phyloP scores from a whole-genome alignment of 1,140 invertebrate species.

The roundworm (Caenorhabditis elegans) region DNA sequence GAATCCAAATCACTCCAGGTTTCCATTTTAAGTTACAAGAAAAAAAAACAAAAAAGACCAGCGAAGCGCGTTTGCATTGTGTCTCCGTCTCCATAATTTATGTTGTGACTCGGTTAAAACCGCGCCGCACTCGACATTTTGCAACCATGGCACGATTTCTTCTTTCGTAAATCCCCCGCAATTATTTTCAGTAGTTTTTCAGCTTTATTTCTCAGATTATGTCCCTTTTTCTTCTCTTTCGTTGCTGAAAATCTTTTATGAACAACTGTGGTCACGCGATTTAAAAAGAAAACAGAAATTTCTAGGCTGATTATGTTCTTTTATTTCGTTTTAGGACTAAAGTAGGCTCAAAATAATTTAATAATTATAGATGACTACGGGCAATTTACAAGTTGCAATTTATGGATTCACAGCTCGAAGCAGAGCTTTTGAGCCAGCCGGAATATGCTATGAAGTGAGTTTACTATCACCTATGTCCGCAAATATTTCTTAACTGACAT shows the following conservation, averaged over 20 bases:
- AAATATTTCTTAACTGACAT: background rate
- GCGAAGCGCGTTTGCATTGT: background rate
- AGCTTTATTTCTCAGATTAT: background rate
- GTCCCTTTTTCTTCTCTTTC: too few relatives aligned
- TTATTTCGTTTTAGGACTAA: too few relatives aligned
- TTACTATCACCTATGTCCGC: background rate
- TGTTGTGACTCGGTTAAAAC: background rate
- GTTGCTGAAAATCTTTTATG: too few relatives aligned
- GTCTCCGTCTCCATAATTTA: background rate
- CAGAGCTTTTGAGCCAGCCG: slow-evolving; percentile 33
- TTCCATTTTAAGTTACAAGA: slow-evolving; percentile 3
- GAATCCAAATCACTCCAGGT: too few relatives aligned
- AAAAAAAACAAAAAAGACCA: background rate
- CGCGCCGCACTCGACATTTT: background rate
- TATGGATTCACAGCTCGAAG: slow-evolving; percentile 47
- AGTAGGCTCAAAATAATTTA: too few relatives aligned
- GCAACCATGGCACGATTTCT: background rate
- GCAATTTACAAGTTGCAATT: slow-evolving; percentile 33
- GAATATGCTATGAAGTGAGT: slow-evolving; percentile 44
- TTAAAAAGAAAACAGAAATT: too few relatives aligned
- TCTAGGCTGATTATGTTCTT: too few relatives aligned
- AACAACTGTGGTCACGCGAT: too few relatives aligned
- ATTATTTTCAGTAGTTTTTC: background rate
- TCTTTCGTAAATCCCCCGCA: background rate
- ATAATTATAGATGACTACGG: slow-evolving; percentile 8